Percentiles rank a stretch among this genome's conserved stretches.
phyloP scores from a whole-genome alignment of 2,888 invertebrate species.

The Drosophila testacea region DNA sequence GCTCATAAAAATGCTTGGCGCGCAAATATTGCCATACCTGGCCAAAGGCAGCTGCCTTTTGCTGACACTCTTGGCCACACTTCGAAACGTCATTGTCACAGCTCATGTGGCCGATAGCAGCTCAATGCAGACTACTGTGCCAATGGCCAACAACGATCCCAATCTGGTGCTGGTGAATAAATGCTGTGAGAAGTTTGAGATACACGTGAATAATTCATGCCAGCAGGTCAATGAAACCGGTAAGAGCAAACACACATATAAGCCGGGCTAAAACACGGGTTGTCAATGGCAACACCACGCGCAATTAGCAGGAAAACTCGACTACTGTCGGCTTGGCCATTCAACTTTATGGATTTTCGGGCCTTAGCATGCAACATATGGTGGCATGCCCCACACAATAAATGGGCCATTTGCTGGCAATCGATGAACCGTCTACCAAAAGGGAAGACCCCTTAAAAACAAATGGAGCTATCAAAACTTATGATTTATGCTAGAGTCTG shows the following conservation, averaged over 20 bases:
- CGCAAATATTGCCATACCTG: constrained; percentile 59
- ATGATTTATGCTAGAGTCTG: constrained; percentile 38
- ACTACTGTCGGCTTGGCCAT: constrained; percentile 48
- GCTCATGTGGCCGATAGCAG: constrained; percentile 52
- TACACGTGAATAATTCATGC: constrained; percentile 89
- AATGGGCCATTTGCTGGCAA: constrained; percentile 55
- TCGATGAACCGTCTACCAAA: constrained; percentile 2
- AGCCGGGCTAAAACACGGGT: constrained; percentile 30
- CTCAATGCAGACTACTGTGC: constrained; percentile 19
- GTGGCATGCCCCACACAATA: constrained; percentile 35
- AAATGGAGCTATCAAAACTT: constrained; percentile 29
- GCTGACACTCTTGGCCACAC: constrained; percentile 32
- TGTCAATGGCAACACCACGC: constrained; percentile 51
- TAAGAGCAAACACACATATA: constrained; percentile 73
- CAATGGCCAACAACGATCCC: constrained; percentile 41
- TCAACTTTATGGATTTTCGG: constrained; percentile 73
- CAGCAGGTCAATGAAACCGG: constrained; percentile 88
- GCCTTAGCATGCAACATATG: constrained; percentile 56
- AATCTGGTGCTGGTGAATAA: constrained; percentile 88
- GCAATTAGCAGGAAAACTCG: constrained; percentile 31
- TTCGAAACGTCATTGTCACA: constrained; percentile 17
- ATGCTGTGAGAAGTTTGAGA: constrained; percentile 91
- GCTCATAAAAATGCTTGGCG: constrained; percentile 60
- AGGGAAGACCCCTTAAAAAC: constrained; percentile 25
- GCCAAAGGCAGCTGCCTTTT: constrained; percentile 56